These are phyloP conservation scores for Drosophila ficusphila DNA, from an alignment of 1,140 invertebrate genomes.

Conservation along the genomic window DNA sequence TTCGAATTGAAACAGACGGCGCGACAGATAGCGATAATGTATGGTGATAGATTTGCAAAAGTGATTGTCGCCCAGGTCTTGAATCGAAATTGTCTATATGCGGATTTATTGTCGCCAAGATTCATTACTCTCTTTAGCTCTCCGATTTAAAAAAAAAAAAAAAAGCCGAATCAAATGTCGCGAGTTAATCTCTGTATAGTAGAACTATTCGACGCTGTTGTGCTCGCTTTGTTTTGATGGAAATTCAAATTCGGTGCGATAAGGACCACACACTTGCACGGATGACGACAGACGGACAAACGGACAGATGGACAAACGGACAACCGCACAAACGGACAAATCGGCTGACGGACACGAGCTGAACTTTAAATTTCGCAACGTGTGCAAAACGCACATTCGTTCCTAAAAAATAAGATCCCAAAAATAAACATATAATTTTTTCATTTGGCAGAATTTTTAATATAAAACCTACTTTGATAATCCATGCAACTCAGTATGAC, in stretches of 20 bases:
- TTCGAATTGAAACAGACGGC: conserved; percentile 4
- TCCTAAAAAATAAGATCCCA: too few relatives aligned
- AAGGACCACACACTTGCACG: conserved; percentile 61
- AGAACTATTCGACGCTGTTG: conserved; percentile 35
- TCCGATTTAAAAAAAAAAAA: conserved; percentile 10
- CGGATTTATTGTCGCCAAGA: conserved; percentile 14
- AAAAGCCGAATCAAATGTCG: conserved; percentile 28
- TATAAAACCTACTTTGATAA: too few relatives aligned
- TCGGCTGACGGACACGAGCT: conserved; percentile 9
- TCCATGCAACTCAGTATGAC: too few relatives aligned
- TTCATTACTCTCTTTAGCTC: not conserved
- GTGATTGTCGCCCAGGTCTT: conserved; percentile 5
- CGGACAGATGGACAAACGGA: conserved; percentile 8
- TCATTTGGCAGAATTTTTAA: too few relatives aligned
- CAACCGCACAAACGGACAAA: not conserved
- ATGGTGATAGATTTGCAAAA: conserved; percentile 24
- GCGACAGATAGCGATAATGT: conserved; percentile 43
- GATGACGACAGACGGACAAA: conserved; percentile 13
- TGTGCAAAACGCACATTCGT: conserved; percentile 63
- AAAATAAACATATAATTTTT: too few relatives aligned
- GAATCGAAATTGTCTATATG: not conserved
- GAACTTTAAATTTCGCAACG: conserved; percentile 42
- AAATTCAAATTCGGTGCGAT: conserved; percentile 51
- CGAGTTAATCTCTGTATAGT: conserved; percentile 33
- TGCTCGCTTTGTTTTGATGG: conserved; percentile 48